Evolutionary conservation across 2,888 invertebrate genomes (phyloP).

Genomic region (Ypsolopha sequella): DNA sequence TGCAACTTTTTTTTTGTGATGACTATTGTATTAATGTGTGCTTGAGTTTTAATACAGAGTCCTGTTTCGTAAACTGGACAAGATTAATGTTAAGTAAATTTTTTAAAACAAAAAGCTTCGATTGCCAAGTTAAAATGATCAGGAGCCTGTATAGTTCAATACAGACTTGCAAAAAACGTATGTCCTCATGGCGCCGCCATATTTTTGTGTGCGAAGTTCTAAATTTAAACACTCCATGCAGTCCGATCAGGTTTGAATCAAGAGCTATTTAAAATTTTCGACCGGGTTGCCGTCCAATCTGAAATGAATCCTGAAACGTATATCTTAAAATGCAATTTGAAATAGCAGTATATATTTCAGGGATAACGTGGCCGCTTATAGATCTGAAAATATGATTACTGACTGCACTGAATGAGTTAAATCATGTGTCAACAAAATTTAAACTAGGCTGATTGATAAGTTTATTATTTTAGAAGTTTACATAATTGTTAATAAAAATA

Average conservation of each 20-base stretch:
- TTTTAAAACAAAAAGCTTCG: too few species aligned
- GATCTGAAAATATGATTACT: background rate
- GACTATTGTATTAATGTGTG: too few species aligned
- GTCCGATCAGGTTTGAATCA: slow-evolving; percentile 43
- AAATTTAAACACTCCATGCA: slow-evolving; percentile 40
- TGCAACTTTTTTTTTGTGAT: too few species aligned
- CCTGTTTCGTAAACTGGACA: too few species aligned
- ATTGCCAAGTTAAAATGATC: too few species aligned
- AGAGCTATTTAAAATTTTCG: slow-evolving; percentile 47
- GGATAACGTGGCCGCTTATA: background rate
- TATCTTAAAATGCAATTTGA: background rate
- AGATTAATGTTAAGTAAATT: too few species aligned
- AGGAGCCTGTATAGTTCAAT: background rate
- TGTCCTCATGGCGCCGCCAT: slow-evolving; percentile 17
- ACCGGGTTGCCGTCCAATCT: slow-evolving; percentile 11
- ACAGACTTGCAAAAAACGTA: slow-evolving; percentile 1
- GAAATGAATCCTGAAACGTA: background rate
- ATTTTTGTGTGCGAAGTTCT: slow-evolving; percentile 34
- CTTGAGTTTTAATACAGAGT: too few species aligned
- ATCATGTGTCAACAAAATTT: too few species aligned
- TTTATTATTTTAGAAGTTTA: too few species aligned
- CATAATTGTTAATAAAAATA: too few species aligned
- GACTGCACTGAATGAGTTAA: background rate
- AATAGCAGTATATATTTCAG: too few species aligned
- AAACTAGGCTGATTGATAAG: too few species aligned